Evolutionary conservation across 2,113 vertebrate species (phyloP).

Genomic region (Opisthocomus hoazin): DNA sequence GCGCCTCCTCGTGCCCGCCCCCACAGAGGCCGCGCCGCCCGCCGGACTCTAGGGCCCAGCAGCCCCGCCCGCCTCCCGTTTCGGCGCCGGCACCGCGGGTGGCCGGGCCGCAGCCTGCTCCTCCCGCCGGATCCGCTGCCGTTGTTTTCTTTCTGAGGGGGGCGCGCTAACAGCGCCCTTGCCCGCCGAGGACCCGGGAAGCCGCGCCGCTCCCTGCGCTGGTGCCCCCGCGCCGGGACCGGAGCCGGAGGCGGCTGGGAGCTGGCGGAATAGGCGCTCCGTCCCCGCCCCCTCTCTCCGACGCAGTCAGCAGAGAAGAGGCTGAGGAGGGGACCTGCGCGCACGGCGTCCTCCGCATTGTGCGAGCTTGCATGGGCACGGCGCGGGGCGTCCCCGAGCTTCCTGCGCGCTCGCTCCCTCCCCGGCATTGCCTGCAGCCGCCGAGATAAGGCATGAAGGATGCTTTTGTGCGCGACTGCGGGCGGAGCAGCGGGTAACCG

Average conservation of each 20-base stretch:
- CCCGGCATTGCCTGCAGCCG: background rate
- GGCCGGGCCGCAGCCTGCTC: background rate
- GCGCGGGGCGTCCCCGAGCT: background rate
- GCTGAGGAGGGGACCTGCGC: background rate
- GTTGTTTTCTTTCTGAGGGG: background rate
- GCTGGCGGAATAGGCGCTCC: background rate
- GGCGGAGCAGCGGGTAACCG: background rate
- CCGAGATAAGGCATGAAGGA: background rate
- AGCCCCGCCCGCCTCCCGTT: background rate
- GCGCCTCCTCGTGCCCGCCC: background rate
- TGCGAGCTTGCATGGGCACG: background rate
- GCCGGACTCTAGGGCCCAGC: background rate
- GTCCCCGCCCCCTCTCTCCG: background rate
- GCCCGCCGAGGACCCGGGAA: background rate
- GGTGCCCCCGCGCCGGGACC: no score
- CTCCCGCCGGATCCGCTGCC: background rate
- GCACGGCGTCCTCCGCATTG: background rate
- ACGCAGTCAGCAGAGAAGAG: background rate
- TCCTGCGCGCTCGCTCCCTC: background rate
- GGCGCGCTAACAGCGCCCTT: background rate
- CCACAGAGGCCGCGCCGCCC: background rate
- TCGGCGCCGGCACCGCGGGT: background rate
- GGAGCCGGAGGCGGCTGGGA: no score
- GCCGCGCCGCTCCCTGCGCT: background rate
- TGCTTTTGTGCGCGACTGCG: constrained; percentile 18